A percentile compares a stretch with the other conserved stretches of the same genome.
Evolutionary conservation across 2,888 invertebrate genomes (phyloP).

Genomic region (Asteroscopus sphinx): DNA sequence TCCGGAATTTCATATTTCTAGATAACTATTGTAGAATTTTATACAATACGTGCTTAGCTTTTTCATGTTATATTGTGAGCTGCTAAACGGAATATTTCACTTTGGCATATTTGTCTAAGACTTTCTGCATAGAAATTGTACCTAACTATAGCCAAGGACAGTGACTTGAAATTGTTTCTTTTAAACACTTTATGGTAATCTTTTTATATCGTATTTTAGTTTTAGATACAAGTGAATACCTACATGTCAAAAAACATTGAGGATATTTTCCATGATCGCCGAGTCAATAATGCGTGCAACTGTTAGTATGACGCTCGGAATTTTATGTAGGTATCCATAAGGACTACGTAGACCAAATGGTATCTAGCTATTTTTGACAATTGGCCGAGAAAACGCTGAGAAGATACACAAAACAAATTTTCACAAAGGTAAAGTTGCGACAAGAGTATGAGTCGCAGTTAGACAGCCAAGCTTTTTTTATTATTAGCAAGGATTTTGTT

Average conservation of each 20-base stretch:
- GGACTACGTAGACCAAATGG: too few species aligned
- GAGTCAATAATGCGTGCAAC: too few species aligned
- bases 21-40: slow-evolving; percentile 43
- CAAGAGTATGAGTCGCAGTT: background rate
- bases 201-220: too few species aligned
- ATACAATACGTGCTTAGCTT: slow-evolving; percentile 52
- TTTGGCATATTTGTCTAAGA: background rate
- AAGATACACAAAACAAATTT: background rate
- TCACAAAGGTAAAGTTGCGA: background rate
- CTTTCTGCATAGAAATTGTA: slow-evolving; percentile 14
- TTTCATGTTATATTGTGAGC: slow-evolving; percentile 25
- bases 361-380: background rate
- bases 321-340: too few species aligned
- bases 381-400: slow-evolving; percentile 6
- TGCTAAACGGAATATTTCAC: slow-evolving; percentile 34
- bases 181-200: too few species aligned
- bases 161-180: background rate
- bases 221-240: too few species aligned
- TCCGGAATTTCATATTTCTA: slow-evolving; percentile 49
- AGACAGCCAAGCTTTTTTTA: background rate
- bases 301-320: too few species aligned
- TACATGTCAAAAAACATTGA: too few species aligned
- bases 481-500: too few species aligned
- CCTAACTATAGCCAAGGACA: background rate
- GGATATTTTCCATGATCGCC: too few species aligned